Base-by-base conservation (phyloP, 2,888 invertebrate species). In the Mantis religiosa region DNA sequence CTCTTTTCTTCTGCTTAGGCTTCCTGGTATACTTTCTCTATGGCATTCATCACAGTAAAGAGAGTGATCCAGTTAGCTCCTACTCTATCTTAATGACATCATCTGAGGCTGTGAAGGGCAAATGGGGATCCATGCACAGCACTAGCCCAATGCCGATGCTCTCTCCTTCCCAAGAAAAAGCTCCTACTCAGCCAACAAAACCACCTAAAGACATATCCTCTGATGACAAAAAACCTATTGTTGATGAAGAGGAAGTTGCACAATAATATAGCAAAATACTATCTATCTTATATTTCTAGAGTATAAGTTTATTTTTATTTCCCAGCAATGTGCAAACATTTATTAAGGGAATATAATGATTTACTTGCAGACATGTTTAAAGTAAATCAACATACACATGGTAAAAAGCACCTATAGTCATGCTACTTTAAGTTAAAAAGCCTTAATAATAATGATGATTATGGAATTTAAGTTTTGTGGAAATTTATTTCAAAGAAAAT, bases 41-140 rank as follows among this genome's bases (percentile, higher is more conserved):
- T 92, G 97, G 97, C 7, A 97, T 98, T 90, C 96, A 97, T 92
- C 96, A 97, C 92, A 98, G 97, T 93, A 97, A 97, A 92, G 95
- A 97, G 91, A 96, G 97, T 82, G 95, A 95, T 83, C 93, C 93
- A 83, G 94, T 95, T 25, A 95, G 95, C 34, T 91, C 91, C 14
- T 96, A 96, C 92, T 95, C 96, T 2, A 95, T 96, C 91, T 92
- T 96, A 89, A 95, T 96, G 94, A 95, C 95, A 7, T 94, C 95
- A 0, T 94, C 95, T 0, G 95, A 96, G 91, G 95, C 95, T 0
- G 94, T 94, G 0, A 95, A 95, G 91, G 90, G 88, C 1, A 89
- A 90, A 30, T 91, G 90, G 89, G 93, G 95, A 82, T 85, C 95
- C 94, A 91, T 96, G 95, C 91, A 90, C 15, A 87, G 88, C 15